Conservation (phyloP, 53 echinoderm and acorn worm species). For the Astropecten irregularis region DNA sequence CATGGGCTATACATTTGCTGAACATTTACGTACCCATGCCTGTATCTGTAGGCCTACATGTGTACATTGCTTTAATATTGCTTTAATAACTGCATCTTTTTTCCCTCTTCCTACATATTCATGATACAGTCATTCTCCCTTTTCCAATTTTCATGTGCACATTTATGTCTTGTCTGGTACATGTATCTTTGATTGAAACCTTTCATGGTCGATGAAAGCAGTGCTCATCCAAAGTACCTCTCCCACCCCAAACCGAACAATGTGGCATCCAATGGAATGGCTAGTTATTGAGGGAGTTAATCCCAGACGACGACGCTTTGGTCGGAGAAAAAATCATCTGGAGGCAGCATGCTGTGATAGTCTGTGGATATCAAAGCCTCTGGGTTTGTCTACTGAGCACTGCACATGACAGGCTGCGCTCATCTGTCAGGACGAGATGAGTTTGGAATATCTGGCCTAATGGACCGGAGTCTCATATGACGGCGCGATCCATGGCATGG, state of each 20-base stretch:
- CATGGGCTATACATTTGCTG: not conserved
- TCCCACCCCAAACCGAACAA: not conserved
- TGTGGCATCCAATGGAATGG: no score
- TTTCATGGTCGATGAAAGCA: conserved; percentile 11
- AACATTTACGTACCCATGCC: no score
- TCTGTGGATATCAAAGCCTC: not conserved
- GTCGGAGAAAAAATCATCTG: no score
- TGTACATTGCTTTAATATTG: not conserved
- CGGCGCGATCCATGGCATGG: not conserved
- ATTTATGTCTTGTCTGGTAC: no score
- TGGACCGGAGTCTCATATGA: not conserved
- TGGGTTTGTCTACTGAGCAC: no score
- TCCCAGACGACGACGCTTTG: no score
- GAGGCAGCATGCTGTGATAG: not conserved
- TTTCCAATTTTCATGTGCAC: no score
- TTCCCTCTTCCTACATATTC: no score
- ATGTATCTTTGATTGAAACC: conserved; percentile 27
- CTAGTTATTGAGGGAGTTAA: no score
- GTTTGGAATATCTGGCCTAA: not conserved
- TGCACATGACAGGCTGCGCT: no score
- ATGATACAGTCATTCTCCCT: no score
- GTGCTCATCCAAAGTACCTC: conserved; percentile 7
- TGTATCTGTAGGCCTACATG: not conserved
- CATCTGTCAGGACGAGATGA: not conserved
- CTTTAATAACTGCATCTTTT: no score